Percentiles rank a stretch among this genome's conserved stretches.
These are phyloP conservation scores for Eurystomus glaucurus DNA, from an alignment of 2,797 vertebrate genomes.

Conservation along the genomic window DNA sequence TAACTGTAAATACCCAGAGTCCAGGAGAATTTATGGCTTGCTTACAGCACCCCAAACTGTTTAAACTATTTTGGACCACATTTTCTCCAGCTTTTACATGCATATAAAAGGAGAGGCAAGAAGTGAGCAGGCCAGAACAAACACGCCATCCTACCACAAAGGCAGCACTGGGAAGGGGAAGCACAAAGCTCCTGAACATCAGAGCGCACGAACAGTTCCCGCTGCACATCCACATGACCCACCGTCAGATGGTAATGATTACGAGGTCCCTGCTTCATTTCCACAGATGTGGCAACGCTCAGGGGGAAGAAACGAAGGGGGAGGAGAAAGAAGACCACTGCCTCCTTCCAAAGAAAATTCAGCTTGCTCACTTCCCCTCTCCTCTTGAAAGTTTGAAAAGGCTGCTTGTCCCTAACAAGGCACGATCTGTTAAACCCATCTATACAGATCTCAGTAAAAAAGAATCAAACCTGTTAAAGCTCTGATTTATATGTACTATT, in stretches of 20 bases:
- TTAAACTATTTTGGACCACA: fast-evolving
- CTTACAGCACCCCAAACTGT: not conserved
- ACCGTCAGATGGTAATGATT: fast-evolving
- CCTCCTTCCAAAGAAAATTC: slow-evolving; percentile 5
- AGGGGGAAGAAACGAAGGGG: fast-evolving
- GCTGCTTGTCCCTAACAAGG: not conserved
- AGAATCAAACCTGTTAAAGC: not conserved
- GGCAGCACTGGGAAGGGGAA: not conserved
- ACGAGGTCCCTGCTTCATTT: not conserved
- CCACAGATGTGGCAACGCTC: not conserved
- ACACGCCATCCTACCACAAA: fast-evolving
- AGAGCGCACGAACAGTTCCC: fast-evolving
- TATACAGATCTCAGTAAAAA: not conserved
- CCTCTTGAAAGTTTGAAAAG: not conserved
- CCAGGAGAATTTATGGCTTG: not conserved
- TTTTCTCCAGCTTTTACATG: not conserved
- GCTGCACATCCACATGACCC: not conserved
- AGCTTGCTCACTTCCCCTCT: not conserved
- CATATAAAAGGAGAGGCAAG: not conserved
- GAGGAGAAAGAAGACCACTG: not conserved
- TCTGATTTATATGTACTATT: not conserved
- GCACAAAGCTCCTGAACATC: fast-evolving
- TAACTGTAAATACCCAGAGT: fast-evolving
- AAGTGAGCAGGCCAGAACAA: not conserved
- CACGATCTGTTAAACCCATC: not conserved